Conservation (phyloP, 2,888 invertebrate species). For the Timema podura region DNA sequence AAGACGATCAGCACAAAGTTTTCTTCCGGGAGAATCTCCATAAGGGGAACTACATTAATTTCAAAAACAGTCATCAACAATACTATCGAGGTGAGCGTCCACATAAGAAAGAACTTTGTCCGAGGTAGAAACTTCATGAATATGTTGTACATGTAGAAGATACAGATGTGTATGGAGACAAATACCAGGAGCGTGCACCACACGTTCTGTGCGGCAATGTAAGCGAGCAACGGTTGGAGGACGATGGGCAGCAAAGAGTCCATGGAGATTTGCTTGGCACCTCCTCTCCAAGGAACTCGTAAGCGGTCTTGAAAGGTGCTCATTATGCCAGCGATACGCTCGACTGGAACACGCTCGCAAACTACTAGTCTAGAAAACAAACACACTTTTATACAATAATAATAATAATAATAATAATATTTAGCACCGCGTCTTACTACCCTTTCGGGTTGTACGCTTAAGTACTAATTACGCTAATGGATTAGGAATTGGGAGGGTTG, state of each 20-base stretch:
- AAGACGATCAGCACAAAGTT: constrained; percentile 55
- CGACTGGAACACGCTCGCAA: constrained; percentile 41
- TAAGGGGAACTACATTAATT: constrained; percentile 60
- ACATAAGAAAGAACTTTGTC: constrained; percentile 71
- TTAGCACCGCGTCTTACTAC: too few species aligned
- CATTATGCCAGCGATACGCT: constrained; percentile 43
- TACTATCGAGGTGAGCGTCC: constrained; percentile 65
- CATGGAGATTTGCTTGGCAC: constrained; percentile 52
- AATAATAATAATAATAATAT: too few species aligned
- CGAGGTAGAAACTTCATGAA: constrained; percentile 45
- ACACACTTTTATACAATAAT: too few species aligned
- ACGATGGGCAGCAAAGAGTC: constrained; percentile 51
- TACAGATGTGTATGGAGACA: constrained; percentile 36
- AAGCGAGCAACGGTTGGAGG: constrained; percentile 47
- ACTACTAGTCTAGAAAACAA: constrained; percentile 44
- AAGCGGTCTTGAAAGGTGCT: constrained; percentile 52
- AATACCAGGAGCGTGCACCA: constrained; percentile 42
- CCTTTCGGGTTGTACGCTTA: too few species aligned
- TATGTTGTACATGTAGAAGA: constrained; percentile 23
- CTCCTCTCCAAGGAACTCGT: constrained; percentile 56
- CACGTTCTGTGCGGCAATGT: constrained; percentile 49
- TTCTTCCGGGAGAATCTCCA: constrained; percentile 66
- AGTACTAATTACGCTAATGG: too few species aligned
- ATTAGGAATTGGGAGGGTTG: too few species aligned
- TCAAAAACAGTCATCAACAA: constrained; percentile 68